Base-by-base conservation (phyloP, 2,113 vertebrate species). In the Poecilia latipinna region DNA sequence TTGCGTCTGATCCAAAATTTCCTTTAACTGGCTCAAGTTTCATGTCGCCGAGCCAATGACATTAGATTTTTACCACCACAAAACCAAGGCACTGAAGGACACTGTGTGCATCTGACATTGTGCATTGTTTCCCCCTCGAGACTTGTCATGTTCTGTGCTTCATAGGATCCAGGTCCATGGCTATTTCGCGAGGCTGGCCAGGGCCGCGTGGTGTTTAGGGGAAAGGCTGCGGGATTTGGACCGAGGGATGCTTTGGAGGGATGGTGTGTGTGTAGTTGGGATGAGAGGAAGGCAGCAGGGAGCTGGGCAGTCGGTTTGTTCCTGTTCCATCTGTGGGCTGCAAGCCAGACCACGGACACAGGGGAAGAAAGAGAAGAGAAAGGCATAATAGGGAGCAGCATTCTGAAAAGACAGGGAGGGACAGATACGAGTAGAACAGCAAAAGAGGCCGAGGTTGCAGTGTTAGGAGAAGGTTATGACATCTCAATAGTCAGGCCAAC, bases 221-320 rank as follows among this genome's bases (percentile, higher is more conserved):
- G 86, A 85, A 78, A 88, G 86, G 89, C 74, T 82, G 39, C 32
- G 54, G 86, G 90, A 92, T 82, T 91, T 91, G 90, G 89, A 85
- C 72, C 0, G 75, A 77, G 85, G 87, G 77, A 84, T 85, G 74
- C 44, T 48, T 48, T 48, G 44, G 44, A 48, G 13, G 44, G 17
- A 48, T 48, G 44, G 17, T 48, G 44, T 48, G 82, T 93, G 86
- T 92, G 92, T 91, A 89, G 90, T 88, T 4, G 68, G 87, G 92
- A 91, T 92, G 91, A 91, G 91, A 92, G 92, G 72, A 65, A 85
- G 88, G 69, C 84, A 83, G 83, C 84, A 65, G 90, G 92, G 89
- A 82, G 80, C 77, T 82, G 86, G 82, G 78, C 73, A 75, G 75
- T 74, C 33, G 80, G 87, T 90, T 90, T 92, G 90, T 93, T 90